Evolutionary conservation across 2,888 invertebrate species (phyloP).

Genomic region (Heliconius aoede): DNA sequence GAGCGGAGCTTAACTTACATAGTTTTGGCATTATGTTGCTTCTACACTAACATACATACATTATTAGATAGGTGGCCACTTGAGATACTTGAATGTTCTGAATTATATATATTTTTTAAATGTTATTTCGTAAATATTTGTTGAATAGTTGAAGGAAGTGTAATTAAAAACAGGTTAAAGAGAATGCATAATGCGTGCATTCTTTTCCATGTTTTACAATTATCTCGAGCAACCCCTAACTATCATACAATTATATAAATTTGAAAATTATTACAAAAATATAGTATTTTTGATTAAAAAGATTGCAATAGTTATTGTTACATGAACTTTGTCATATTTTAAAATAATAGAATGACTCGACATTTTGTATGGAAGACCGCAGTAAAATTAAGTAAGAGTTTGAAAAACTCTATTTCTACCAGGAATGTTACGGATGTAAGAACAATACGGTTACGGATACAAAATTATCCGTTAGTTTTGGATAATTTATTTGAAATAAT

Average conservation of each 20-base stretch:
- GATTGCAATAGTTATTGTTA: slow-evolving; percentile 9
- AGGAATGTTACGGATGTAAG: not conserved
- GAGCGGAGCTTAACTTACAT: slow-evolving; percentile 53
- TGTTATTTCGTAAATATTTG: no score
- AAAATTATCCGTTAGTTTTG: not conserved
- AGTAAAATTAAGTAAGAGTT: slow-evolving; percentile 9
- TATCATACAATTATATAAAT: not conserved
- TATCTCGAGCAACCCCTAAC: slow-evolving; percentile 12
- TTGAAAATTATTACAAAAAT: slow-evolving; percentile 37
- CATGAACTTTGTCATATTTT: not conserved
- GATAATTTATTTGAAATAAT: not conserved
- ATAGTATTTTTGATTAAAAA: slow-evolving; percentile 23
- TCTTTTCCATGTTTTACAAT: not conserved
- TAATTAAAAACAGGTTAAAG: no score
- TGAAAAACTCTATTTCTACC: not conserved
- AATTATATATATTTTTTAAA: no score
- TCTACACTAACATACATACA: slow-evolving; percentile 4
- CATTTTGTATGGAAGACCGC: slow-evolving; percentile 18
- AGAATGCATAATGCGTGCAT: no score
- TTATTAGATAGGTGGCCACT: not conserved
- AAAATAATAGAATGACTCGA: not conserved
- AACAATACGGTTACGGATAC: not conserved
- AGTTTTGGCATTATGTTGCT: slow-evolving; percentile 40
- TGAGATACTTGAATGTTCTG: not conserved
- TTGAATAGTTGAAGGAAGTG: no score